These are phyloP conservation scores for Bubo blakistoni DNA, from an alignment of 2,113 vertebrate genomes.

Conservation along the genomic window DNA sequence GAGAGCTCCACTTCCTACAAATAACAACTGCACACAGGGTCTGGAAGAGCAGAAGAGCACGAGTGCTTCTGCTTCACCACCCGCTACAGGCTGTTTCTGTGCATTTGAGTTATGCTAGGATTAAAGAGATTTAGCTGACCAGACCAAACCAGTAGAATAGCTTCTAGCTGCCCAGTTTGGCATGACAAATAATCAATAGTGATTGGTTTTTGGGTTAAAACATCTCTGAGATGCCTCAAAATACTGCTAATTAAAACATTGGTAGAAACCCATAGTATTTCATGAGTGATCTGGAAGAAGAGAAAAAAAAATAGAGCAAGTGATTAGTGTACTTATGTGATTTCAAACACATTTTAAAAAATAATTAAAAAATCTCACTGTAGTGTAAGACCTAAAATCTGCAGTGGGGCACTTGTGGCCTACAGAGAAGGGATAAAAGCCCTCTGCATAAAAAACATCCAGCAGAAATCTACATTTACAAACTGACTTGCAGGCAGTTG, in stretches of 20 bases:
- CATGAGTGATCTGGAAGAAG: neutral
- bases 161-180: neutral
- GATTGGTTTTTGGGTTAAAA: neutral
- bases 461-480: neutral
- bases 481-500: neutral
- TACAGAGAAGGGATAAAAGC: neutral
- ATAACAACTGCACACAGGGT: neutral
- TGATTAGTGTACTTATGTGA: neutral
- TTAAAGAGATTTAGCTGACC: neutral
- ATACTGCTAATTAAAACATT: neutral
- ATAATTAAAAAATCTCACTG: neutral
- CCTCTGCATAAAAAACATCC: neutral
- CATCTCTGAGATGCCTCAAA: neutral
- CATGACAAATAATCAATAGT: neutral
- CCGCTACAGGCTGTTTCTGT: neutral
- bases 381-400: neutral
- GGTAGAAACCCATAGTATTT: neutral
- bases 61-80: neutral
- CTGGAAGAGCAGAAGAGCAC: neutral
- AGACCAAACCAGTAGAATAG: neutral
- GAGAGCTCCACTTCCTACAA: neutral
- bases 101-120: neutral
- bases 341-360: neutral
- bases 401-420: neutral
- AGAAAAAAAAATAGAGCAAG: neutral